Base-by-base conservation (phyloP, 1,140 invertebrate species). In the Orussus abietinus region DNA sequence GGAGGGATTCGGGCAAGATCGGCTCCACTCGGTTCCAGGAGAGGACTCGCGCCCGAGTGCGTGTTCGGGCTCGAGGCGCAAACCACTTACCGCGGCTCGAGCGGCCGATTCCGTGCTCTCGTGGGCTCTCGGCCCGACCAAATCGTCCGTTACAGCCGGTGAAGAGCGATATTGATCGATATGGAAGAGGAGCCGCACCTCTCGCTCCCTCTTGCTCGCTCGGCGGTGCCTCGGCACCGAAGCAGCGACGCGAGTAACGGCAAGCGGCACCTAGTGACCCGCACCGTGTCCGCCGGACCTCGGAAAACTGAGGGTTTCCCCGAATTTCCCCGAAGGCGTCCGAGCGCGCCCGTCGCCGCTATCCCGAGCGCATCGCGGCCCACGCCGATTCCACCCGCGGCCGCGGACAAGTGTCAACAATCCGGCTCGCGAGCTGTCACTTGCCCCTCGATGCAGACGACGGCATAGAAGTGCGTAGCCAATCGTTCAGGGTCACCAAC, bases 381-480 rank as follows among this genome's bases (percentile, higher is more conserved):
- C n/a, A n/a, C n/a, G 35, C 36, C 18, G 45, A 48, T 55, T 57
- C 47, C 46, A 38, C 47, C 35, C 34, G 36, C n/a, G n/a, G n/a
- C n/a, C n/a, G n/a, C n/a, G n/a, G n/a, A n/a, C n/a, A n/a, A 56
- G 46, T 53, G 49, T 56, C 49, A 55, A 55, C 49, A 57, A 48
- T 46, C 40, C 33, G 37, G 35, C 28, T 42, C 29, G 14, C 31
- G 53, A 63, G 42, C 59, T 63, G 60, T 63, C 61, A 63, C 47
- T 59, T 52, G 49, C 47, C 38, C 46, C 38, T 45, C 46, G 45
- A 54, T 54, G 59, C 59, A 63, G 55, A 56, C 53, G 54, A 53
- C 45, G 47, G 31, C 10, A 32, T 14, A 9, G 31, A 12, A 32
- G n/a, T n/a, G n/a, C n/a, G n/a, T n/a, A n/a, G n/a, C n/a, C n/a